Conservation (phyloP, 2,888 invertebrate genomes). For the Loripinus fragilis region DNA sequence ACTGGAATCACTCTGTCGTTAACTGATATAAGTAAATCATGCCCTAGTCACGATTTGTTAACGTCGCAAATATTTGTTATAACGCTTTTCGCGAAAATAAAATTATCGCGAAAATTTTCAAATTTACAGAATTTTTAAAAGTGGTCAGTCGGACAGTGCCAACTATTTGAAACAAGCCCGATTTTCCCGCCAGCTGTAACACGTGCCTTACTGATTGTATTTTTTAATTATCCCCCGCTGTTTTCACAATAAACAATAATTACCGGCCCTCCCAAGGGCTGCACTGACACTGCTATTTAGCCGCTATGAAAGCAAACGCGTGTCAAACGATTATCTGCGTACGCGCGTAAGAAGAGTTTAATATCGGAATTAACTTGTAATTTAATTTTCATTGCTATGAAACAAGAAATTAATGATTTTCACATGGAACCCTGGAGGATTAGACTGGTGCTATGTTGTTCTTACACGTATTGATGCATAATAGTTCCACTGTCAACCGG, state of each 20-base stretch:
- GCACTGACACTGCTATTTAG: neutral
- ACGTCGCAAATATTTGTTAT: no score
- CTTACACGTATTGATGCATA: neutral
- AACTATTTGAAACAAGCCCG: no score
- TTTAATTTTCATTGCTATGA: constrained; percentile 3
- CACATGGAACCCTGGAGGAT: neutral
- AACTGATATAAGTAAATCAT: no score
- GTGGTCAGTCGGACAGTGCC: no score
- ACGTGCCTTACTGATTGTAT: constrained; percentile 7
- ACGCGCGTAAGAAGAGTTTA: constrained; percentile 4
- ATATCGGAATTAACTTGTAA: constrained; percentile 18
- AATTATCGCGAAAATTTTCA: no score
- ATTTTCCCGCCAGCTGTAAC: neutral
- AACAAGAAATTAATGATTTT: constrained; percentile 11
- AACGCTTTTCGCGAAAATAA: no score
- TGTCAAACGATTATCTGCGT: constrained; percentile 1
- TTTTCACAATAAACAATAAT: constrained; percentile 8
- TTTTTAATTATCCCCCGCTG: neutral
- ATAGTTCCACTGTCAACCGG: no score
- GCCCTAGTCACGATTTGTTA: no score
- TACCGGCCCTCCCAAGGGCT: neutral
- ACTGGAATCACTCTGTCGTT: no score
- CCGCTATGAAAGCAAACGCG: constrained; percentile 17
- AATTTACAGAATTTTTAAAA: no score
- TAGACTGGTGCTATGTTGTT: neutral